Evolutionary conservation across 2,888 invertebrate species (phyloP).

Genomic region (Proisotoma minuta): DNA sequence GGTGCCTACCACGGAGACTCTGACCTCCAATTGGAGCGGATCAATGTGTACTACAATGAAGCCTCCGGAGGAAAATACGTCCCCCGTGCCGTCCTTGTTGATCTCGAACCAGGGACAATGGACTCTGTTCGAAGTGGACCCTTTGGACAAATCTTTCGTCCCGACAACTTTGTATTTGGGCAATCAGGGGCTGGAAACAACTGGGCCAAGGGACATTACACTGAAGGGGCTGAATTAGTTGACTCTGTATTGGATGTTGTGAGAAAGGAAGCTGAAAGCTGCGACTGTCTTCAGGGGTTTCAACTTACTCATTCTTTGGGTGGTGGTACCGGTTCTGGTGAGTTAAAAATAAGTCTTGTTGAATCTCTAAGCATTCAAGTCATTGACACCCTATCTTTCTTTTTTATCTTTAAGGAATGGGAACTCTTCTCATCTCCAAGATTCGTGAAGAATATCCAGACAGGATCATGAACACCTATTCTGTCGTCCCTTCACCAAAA

Average conservation of each 20-base stretch:
- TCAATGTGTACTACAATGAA: conserved; percentile 75
- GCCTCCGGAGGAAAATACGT: conserved; percentile 84
- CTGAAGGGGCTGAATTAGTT: conserved; percentile 57
- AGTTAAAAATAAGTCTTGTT: background rate
- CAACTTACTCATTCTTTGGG: conserved; percentile 92
- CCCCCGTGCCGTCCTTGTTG: conserved; percentile 86
- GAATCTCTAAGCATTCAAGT: conserved; percentile 49
- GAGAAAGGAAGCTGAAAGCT: conserved; percentile 78
- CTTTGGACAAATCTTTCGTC: conserved; percentile 68
- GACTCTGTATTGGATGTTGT: conserved; percentile 77
- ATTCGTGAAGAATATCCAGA: conserved; percentile 97
- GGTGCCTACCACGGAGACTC: conserved; percentile 68
- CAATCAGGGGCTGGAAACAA: conserved; percentile 58
- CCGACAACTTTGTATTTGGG: conserved; percentile 65
- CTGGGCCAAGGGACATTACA: conserved; percentile 59
- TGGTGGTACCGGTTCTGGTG: conserved; percentile 91
- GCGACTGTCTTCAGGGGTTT: conserved; percentile 89
- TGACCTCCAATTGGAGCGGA: conserved; percentile 67
- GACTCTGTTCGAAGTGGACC: conserved; percentile 92
- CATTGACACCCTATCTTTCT: too few species aligned
- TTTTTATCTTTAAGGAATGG: conserved; percentile 65
- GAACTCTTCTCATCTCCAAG: conserved; percentile 90
- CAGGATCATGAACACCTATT: conserved; percentile 97
- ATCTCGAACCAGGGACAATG: conserved; percentile 96
- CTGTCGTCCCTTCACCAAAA: conserved; percentile 68